Percentiles rank a stretch among this genome's conserved stretches.
Evolutionary conservation across 2,888 invertebrate genomes (phyloP).

Genomic region (Theretra japonica): DNA sequence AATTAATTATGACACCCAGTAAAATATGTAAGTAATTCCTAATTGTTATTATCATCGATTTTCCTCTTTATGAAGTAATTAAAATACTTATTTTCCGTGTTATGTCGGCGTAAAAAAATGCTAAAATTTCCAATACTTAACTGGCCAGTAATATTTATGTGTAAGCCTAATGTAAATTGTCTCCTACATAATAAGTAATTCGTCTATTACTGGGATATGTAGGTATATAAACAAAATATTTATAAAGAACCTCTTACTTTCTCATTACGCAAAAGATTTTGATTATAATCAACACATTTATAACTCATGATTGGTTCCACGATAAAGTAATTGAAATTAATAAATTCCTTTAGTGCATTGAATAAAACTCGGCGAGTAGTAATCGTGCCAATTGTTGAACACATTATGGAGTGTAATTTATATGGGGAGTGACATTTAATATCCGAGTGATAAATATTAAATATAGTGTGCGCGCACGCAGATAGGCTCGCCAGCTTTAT

Average conservation of each 20-base stretch:
- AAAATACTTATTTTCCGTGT: too few relatives aligned
- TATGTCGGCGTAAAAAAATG: too few relatives aligned
- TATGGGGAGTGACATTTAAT: conserved; percentile 74
- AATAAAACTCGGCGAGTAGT: conserved; percentile 54
- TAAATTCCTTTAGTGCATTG: conserved; percentile 58
- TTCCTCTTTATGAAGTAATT: too few relatives aligned
- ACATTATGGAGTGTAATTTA: conserved; percentile 67
- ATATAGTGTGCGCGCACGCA: conserved; percentile 52
- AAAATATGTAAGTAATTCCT: too few relatives aligned
- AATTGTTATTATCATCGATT: too few relatives aligned
- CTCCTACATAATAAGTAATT: too few relatives aligned
- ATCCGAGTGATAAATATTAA: conserved; percentile 68
- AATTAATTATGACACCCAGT: too few relatives aligned
- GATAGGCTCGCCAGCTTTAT: conserved; percentile 14
- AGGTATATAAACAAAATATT: too few relatives aligned
- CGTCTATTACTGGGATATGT: too few relatives aligned
- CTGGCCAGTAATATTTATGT: too few relatives aligned
- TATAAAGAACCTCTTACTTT: not conserved
- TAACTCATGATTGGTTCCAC: conserved; percentile 32
- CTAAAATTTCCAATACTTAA: too few relatives aligned
- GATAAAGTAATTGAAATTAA: conserved; percentile 48
- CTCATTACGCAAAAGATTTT: conserved; percentile 2
- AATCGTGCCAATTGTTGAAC: conserved; percentile 58
- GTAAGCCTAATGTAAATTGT: too few relatives aligned
- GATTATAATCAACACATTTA: conserved; percentile 19